These are phyloP conservation scores for Bos indicus DNA, from an alignment of 2,113 vertebrate genomes.

Conservation along the genomic window DNA sequence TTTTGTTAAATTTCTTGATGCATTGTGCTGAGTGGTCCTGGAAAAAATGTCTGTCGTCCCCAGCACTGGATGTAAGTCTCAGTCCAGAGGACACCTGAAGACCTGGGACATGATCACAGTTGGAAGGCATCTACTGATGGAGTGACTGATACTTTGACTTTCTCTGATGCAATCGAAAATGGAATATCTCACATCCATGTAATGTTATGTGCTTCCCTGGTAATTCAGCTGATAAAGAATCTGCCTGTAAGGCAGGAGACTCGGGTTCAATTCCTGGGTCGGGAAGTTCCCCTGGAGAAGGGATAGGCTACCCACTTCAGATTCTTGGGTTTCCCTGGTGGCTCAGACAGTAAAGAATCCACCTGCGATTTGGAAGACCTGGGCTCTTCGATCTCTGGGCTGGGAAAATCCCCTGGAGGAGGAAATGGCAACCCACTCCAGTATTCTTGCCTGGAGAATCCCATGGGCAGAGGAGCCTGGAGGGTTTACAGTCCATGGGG, in stretches of 20 bases:
- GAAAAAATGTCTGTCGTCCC: fast-evolving
- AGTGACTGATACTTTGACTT: background rate
- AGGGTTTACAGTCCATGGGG: background rate
- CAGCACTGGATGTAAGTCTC: background rate
- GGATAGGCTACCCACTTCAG: background rate
- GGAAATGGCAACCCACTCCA: background rate
- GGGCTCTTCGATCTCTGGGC: background rate
- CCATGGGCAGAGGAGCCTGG: background rate
- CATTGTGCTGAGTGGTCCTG: background rate
- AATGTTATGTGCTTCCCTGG: background rate
- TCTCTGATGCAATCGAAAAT: background rate
- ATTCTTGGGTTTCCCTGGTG: background rate
- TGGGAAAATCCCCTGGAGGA: background rate
- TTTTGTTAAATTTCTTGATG: background rate
- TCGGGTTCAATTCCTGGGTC: background rate
- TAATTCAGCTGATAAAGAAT: background rate
- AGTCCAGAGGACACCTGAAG: background rate
- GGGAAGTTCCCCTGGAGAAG: background rate
- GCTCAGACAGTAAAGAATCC: background rate
- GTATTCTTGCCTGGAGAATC: background rate
- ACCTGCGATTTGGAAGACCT: background rate
- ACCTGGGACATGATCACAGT: background rate
- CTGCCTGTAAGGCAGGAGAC: background rate
- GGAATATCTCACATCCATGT: background rate
- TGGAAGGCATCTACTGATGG: no score